Base-by-base conservation (phyloP, 2,888 invertebrate genomes). In the Yponomeuta sedellus region DNA sequence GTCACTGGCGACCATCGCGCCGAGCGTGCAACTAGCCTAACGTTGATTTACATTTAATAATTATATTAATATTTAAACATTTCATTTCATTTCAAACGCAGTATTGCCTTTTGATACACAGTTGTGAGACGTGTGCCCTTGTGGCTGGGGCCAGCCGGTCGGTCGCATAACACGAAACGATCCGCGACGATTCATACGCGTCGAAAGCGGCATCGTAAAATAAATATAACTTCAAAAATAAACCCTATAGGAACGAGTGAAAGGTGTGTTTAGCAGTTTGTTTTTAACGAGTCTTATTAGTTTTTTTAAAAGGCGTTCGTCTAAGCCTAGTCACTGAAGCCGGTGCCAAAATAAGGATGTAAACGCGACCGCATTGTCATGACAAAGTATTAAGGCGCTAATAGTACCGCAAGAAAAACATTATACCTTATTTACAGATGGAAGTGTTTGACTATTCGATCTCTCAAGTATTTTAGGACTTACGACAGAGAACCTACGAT, bases 201-300 rank as follows among this genome's bases (percentile, higher is more conserved):
- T 57, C 16, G 34, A 57, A 34, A 67, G 68, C 65, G 64, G 58
- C 70, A 66, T 67, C 57, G 67, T 67, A 70, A 71, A 71, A 67
- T 68, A 68, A 70, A 70, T 67, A 72, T 64, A 62, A 19, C 20
- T 63, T 64, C 68, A 71, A 69, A 68, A 67, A 68, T 68, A 58
- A 19, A 57, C 65, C 66, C 66, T 71, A 69, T 72, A 75, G 72
- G 74, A 74, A 73, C 73, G 57, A n/a, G 57, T 57, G 5, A 19
- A 56, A 16, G 19, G 16, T 57, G 28, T 12, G 12, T 52, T 52
- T 44, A 10, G 44, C 44, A 44, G 44, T 44, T 6, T 12, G 44
- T 44, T 5, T 52, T 52, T 52, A 52, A 52, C 44, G 16, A 52
- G 16, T 34, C 34, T n/a, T 34, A 34, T 34, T 34, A 8, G 10